Base-by-base conservation (phyloP, 2,888 invertebrate genomes). In the Pedicia rivosa region DNA sequence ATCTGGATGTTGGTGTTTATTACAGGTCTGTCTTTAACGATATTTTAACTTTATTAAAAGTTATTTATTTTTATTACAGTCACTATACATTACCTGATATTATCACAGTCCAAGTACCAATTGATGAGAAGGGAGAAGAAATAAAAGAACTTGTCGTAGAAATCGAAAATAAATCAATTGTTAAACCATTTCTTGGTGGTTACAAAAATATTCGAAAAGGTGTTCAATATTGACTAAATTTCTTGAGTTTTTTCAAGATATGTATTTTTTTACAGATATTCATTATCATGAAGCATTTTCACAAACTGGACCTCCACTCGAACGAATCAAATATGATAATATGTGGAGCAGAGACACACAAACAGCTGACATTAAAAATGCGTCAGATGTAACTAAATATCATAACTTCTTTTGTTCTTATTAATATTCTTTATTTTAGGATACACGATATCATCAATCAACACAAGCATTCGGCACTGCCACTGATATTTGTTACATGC, bases 171-270 rank as follows among this genome's bases (percentile, higher is more conserved):
- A 59, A 64, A 26, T 52, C 61, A 1, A 75, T 78, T 25, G 52
- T 65, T 27, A 90, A 88, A 52, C 82, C 84, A 0, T 82, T 75
- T 61, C 59, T 79, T 45, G 86, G 88, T 35, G 91, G 91, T 22
- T 91, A 79, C 59, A 66, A 69, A 41, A 72, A 91, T 56, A 70
- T 68, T 45, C 53, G 67, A 36, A 81, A 77, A 38, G 75, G 77
- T 15, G 65, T 54, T 38, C n/a, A 24, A 24, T 24, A 5, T 3
- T 24, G 24, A 10, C 8, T 24, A 24, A 24, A 24, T 24, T n/a
- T 12, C 20, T 35, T 10, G 20, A 24, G 27, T n/a, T 25, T 34
- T 31, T 14, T 28, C 6, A 20, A 16, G 9, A 26, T 24, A 30
- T 30, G 20, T 15, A 28, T 9, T 24, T 30, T 3, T 14, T 4